These are phyloP conservation scores for Dendrolimus punctatus DNA, from an alignment of 1,140 invertebrate species.

Conservation along the genomic window DNA sequence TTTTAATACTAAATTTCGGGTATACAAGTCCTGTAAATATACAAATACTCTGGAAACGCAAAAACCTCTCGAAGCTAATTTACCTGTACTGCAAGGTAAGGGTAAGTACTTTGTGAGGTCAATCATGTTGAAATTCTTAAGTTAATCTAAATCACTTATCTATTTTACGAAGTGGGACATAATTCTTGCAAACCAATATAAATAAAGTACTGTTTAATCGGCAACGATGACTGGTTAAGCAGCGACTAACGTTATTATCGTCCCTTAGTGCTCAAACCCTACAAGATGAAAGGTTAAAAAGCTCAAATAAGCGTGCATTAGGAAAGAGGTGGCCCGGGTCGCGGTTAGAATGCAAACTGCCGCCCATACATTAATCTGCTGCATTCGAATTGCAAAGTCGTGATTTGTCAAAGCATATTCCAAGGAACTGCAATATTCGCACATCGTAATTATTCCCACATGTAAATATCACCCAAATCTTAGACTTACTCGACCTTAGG, in stretches of 20 bases:
- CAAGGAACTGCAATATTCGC: slow-evolving; percentile 69
- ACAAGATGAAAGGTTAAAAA: slow-evolving; percentile 70
- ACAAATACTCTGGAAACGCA: no score
- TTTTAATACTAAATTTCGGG: no score
- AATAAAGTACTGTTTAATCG: slow-evolving; percentile 22
- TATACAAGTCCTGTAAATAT: no score
- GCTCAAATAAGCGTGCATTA: slow-evolving; percentile 71
- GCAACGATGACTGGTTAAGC: slow-evolving; percentile 50
- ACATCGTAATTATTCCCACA: slow-evolving; percentile 70
- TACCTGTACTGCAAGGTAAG: no score
- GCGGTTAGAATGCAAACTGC: slow-evolving; percentile 69
- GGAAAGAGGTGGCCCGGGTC: slow-evolving; percentile 69
- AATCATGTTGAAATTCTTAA: no score
- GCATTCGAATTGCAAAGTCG: slow-evolving; percentile 70
- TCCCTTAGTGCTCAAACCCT: slow-evolving; percentile 58
- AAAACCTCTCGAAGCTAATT: no score
- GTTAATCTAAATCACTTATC: no score
- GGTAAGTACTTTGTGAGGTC: no score
- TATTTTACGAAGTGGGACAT: no score
- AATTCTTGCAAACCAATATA: no score
- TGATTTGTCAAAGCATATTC: slow-evolving; percentile 72
- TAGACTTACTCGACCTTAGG: neutral
- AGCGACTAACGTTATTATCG: slow-evolving; percentile 58
- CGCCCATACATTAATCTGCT: slow-evolving; percentile 70
- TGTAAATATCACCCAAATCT: slow-evolving; percentile 63